These are phyloP conservation scores for Eilema sororculum DNA, from an alignment of 2,888 invertebrate genomes.

Conservation along the genomic window DNA sequence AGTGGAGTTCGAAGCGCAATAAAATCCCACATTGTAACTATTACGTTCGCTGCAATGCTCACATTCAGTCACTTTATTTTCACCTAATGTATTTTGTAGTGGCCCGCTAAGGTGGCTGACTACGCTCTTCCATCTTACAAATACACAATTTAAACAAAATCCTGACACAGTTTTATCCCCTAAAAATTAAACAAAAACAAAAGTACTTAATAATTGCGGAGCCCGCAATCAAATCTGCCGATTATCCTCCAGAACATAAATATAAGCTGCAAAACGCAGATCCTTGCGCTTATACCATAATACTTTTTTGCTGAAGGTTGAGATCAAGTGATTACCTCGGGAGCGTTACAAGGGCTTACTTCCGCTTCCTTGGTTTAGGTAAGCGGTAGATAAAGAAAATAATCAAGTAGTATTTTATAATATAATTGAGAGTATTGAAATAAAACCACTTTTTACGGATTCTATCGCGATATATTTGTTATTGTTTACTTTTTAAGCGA, in stretches of 20 bases:
- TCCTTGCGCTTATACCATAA: slow-evolving; percentile 30
- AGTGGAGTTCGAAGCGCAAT: background rate
- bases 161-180: background rate
- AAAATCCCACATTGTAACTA: background rate
- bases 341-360: slow-evolving; percentile 27
- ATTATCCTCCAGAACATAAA: slow-evolving; percentile 30
- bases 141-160: slow-evolving; percentile 1
- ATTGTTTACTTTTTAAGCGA: too few relatives aligned
- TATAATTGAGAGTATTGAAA: background rate
- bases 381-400: slow-evolving; percentile 37
- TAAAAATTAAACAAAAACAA: slow-evolving; percentile 21
- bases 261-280: slow-evolving; percentile 28
- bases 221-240: slow-evolving; percentile 22
- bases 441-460: too few relatives aligned
- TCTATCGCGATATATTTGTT: too few relatives aligned
- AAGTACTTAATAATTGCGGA: slow-evolving; percentile 18
- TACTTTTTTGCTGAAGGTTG: slow-evolving; percentile 32
- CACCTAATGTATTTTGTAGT: background rate
- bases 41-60: background rate
- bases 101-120: background rate
- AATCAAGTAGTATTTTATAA: slow-evolving; percentile 26
- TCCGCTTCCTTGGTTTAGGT: slow-evolving; percentile 23
- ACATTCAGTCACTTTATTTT: too few relatives aligned
- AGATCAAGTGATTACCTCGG: slow-evolving; percentile 49
- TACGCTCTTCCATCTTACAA: background rate